Percentiles rank a stretch among this genome's conserved stretches.
These are phyloP conservation scores for Sinodicranocentrus sp. DNA, from an alignment of 2,888 invertebrate genomes.

Conservation along the genomic window DNA sequence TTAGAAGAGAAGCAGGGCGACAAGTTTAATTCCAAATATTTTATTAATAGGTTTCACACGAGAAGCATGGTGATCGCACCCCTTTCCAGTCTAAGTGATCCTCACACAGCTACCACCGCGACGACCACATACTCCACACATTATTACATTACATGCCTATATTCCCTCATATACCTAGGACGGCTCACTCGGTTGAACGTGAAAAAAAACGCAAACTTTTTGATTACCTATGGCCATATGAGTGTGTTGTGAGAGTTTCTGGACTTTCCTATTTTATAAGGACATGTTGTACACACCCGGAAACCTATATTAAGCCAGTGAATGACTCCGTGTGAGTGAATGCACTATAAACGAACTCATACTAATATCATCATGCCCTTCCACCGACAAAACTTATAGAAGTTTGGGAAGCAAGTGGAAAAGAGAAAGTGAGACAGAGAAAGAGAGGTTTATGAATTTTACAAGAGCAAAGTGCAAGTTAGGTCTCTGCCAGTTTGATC, in stretches of 20 bases:
- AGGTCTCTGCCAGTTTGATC: conserved; percentile 60
- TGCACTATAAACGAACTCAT: no score
- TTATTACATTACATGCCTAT: conserved; percentile 1
- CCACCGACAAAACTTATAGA: no score
- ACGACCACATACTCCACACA: conserved; percentile 4
- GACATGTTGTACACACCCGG: no score
- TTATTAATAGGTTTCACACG: conserved; percentile 55
- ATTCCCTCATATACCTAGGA: not conserved
- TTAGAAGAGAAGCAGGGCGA: not conserved
- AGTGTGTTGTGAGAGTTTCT: not conserved
- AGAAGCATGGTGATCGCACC: conserved; percentile 23
- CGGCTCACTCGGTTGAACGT: not conserved
- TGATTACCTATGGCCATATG: not conserved
- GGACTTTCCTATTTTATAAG: not conserved
- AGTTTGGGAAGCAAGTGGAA: no score
- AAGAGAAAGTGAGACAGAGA: conserved; percentile 38
- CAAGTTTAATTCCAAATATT: conserved; percentile 50
- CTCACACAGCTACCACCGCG: conserved; percentile 1
- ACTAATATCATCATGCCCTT: no score
- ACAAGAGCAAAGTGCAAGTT: conserved; percentile 55
- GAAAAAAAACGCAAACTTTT: not conserved
- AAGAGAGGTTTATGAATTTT: conserved; percentile 60
- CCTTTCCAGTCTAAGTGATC: conserved; percentile 1
- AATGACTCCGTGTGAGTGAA: no score
- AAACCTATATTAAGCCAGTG: no score